Evolutionary conservation across 2,888 invertebrate species (phyloP), one percentile per base, ranked within the genome.

Genomic region (Scaptomyza flava): DNA sequence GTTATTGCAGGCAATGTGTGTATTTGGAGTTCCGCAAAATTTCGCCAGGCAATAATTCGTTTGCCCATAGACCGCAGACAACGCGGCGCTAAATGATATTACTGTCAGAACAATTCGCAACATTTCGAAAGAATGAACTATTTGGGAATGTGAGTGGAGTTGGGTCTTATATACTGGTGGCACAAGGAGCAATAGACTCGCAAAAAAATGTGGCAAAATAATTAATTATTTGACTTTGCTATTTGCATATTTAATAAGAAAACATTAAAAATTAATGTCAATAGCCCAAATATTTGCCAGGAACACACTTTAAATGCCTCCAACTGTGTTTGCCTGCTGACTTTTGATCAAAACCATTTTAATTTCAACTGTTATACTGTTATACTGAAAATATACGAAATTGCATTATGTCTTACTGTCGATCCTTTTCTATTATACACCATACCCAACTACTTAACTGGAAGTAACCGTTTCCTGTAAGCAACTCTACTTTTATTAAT

Each of bases 1-100:
- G 30, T 83, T 59, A 0, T 75, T 50, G 50, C 82, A 82, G 9
- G 43, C 82, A 53, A 83, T 81, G 31, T 82, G 74, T n/a, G 2
- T 64, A 2, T 45, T 66, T 1, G 27, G 12, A 1, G 41, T 30
- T 7, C 60, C 38, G 17, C 81, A 81, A 5, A 84, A 56, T 0
- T 20, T 6, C 1, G 20, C 2, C 1, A 27, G 14, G 27, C 85
- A 84, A 45, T 81, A 81, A 38, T 84, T 12, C 2, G 36, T 52
- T 34, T 64, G 59, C 2, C 38, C 71, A 0, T 12, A 1, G 14
- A 27, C 66, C n/a, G 8, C 17, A 9, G 67, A 48, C 27, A 65
- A 8, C 1, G 42, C 17, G 17, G 62, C 14, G 34, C 59, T 23
- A 9, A 54, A 30, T 8, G 50, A 33, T 2, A 50, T 17, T 6